Base-by-base conservation (phyloP, 1,140 invertebrate species). In the Drosophila takahashii region DNA sequence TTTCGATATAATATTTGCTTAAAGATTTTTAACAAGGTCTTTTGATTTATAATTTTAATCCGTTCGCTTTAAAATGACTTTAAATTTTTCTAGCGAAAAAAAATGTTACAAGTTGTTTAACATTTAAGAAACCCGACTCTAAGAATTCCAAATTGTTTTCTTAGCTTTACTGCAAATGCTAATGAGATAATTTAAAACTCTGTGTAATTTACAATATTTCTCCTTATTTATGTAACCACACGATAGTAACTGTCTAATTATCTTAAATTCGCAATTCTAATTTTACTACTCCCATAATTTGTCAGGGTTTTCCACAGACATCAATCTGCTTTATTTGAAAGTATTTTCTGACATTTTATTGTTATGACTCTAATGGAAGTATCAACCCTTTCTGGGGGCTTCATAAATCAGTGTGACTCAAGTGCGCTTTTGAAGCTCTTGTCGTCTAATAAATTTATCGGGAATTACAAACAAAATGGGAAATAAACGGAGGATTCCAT, bases 201-300 rank as follows among this genome's bases (percentile, higher is more conserved):
- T 22, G 22, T 1, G 22, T 22, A 22, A 22, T 22, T 22, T 32
- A 32, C 32, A 32, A 32, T 9, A 8, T 1, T 32, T 32, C 4
- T 32, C 4, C 1, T 32, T 32, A 32, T 32, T 32, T 32, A 8
- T 32, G 6, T 32, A 10, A 32, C 36, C 4, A 27, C 2, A 18
- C 8, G 9, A 32, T 39, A 48, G 36, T 18, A 53, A 58, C 10
- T 66, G 6, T 29, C 45, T 65, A 65, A 67, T 67, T 47, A 52
- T 29, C 29, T 42, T 8, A n/a, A 41, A 66, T 22, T 26, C 29
- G 37, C 11, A 48, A 26, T 50, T 44, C 37, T 15, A 22, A 34
- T 27, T 36, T 42, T 2, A 18, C 10, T 18, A 18, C 45, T 50
- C 10, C 8, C 45, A 27, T 67, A 65, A 65, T 67, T 41, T 52